Base-by-base conservation (phyloP, 2,797 vertebrate genomes). In the Neosilurus mollespiculum region DNA sequence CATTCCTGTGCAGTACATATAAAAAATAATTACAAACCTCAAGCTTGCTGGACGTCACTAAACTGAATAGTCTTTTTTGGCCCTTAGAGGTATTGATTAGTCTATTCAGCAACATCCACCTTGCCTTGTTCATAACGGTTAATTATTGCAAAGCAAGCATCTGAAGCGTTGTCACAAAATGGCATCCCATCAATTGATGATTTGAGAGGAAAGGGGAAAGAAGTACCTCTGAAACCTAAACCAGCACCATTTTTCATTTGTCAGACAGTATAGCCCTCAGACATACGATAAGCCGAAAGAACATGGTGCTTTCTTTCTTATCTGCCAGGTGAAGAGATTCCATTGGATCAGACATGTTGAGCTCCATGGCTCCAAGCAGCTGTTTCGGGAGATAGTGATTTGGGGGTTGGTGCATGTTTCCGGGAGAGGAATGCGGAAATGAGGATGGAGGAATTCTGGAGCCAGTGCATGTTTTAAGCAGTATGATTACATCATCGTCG, bases 301-400 rank as follows among this genome's bases (percentile, higher is more conserved):
- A 22, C n/a, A 7, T 61, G 62, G 34, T 26, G 30, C 79, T 49
- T 67, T 71, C 26, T 73, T 66, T 82, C 82, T 88, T 88, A 88
- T 85, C 79, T 86, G 78, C 80, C 85, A 73, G 80, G 83, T 88
- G 81, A 80, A 24, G 77, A 82, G 81, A 89, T 81, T 86, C 86
- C 86, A 65, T 69, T 43, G 72, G 85, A 87, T 85, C 79, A 72
- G 70, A 85, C 69, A 75, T 58, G 53, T 72, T 69, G 65, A 70
- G 54, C 22, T 51, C 26, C 53, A 61, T 58, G 70, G 70, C 66
- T 70, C 69, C 86, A 81, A 71, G 15, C 77, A 81, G 78, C 56
- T 59, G 51, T 83, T 85, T 81, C 43, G 9, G 37, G 59, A 83
- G 34, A 26, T 26, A 80, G 67, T 9, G 34, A 61, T 72, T 72